Conservation (phyloP, 2,113 vertebrate species). For the Psilopsiagon aymara region DNA sequence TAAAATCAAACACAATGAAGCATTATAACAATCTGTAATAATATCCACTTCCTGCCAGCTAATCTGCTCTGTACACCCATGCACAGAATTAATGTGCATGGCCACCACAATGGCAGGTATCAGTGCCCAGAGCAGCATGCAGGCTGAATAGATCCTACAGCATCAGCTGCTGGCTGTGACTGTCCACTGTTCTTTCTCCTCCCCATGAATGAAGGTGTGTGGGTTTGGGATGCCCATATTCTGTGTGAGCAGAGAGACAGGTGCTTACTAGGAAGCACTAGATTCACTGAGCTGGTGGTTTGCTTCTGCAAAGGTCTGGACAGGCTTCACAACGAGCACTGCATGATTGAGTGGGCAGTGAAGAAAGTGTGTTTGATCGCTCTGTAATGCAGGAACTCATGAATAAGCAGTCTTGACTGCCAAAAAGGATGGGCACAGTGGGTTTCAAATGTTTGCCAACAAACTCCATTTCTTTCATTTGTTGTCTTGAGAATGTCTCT, state of each 20-base stretch:
- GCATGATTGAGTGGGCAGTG: background rate
- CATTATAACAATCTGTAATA: fast-evolving
- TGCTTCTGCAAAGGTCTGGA: background rate
- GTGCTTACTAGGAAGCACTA: background rate
- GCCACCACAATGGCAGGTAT: fast-evolving
- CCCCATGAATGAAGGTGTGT: fast-evolving
- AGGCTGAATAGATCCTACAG: background rate
- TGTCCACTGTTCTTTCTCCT: fast-evolving
- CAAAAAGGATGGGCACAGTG: fast-evolving
- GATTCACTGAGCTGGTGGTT: background rate
- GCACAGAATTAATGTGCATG: fast-evolving
- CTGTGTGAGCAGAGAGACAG: background rate
- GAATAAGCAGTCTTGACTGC: background rate
- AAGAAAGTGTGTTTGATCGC: background rate
- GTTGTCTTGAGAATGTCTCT: background rate
- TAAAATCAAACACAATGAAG: background rate
- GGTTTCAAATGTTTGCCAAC: background rate
- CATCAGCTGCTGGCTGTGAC: background rate
- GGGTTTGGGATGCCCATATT: fast-evolving
- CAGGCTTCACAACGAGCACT: background rate
- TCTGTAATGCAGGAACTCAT: background rate
- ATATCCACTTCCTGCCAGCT: background rate
- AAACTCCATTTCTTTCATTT: background rate
- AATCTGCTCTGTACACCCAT: no score
- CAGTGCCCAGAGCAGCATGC: background rate